A percentile compares a stretch with the other conserved stretches of the same genome.
These are phyloP conservation scores for Mythimna lalbum DNA, from an alignment of 2,888 invertebrate genomes.

Conservation along the genomic window DNA sequence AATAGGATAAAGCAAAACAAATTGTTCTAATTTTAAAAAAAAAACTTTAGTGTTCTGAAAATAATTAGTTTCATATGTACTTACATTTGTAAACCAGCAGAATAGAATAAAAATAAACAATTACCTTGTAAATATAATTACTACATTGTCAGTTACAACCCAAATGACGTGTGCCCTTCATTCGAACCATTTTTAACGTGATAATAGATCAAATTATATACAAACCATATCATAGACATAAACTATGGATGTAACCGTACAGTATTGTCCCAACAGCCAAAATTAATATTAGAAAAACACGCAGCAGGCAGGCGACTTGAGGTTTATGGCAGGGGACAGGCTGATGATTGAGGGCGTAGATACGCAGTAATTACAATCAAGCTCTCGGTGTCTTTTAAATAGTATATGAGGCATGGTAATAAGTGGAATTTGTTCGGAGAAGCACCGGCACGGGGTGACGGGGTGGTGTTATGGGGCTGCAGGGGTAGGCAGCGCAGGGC, in stretches of 20 bases:
- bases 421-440: slow-evolving; percentile 13
- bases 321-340: slow-evolving; percentile 62
- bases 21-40: slow-evolving; percentile 21
- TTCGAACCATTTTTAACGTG: neutral
- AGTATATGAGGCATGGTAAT: slow-evolving; percentile 22
- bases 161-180: slow-evolving; percentile 14
- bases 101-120: neutral
- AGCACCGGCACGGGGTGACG: slow-evolving; percentile 4
- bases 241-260: slow-evolving; percentile 35
- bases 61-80: neutral
- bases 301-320: slow-evolving; percentile 72
- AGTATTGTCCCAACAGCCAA: slow-evolving; percentile 39
- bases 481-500: slow-evolving; percentile 27
- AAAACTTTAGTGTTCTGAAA: neutral
- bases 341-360: slow-evolving; percentile 51
- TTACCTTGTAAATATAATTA: neutral
- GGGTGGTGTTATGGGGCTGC: too few relatives aligned
- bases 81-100: slow-evolving; percentile 6
- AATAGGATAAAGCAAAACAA: slow-evolving; percentile 48
- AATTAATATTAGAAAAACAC: slow-evolving; percentile 65
- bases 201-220: slow-evolving; percentile 1
- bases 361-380: slow-evolving; percentile 45
- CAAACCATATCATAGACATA: slow-evolving; percentile 6
- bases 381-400: slow-evolving; percentile 26
- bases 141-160: neutral